These are phyloP conservation scores for Neoascia interrupta DNA, from an alignment of 2,888 invertebrate genomes.

Conservation along the genomic window DNA sequence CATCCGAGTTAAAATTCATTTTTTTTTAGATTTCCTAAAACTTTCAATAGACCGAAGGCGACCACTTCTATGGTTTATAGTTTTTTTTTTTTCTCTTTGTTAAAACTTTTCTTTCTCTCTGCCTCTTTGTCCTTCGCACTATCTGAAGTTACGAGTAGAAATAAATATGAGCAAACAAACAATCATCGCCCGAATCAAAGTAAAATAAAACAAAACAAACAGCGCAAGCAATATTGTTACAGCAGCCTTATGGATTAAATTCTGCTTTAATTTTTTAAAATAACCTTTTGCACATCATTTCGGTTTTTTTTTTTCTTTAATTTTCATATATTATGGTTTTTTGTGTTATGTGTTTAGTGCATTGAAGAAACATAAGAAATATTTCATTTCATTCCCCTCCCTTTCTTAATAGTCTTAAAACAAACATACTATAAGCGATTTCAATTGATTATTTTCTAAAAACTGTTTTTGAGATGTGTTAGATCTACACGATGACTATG, in stretches of 20 bases:
- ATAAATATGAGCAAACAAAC: background rate
- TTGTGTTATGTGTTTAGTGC: too few relatives aligned
- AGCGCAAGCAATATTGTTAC: conserved; percentile 34
- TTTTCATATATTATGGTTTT: too few relatives aligned
- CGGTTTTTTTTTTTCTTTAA: background rate
- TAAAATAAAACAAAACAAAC: background rate
- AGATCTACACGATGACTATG: too few relatives aligned
- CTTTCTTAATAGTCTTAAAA: too few relatives aligned
- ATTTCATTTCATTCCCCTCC: too few relatives aligned
- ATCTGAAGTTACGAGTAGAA: background rate
- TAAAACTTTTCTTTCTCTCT: background rate
- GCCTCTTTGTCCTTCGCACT: background rate
- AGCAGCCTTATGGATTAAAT: conserved; percentile 34
- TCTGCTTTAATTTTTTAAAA: conserved; percentile 5
- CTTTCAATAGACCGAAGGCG: conserved; percentile 39
- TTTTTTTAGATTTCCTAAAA: conserved; percentile 55
- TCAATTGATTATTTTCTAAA: too few relatives aligned
- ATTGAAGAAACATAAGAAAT: too few relatives aligned
- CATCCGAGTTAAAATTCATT: conserved; percentile 52
- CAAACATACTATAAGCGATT: too few relatives aligned
- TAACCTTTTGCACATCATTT: background rate
- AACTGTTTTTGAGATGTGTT: too few relatives aligned
- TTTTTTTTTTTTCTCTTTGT: too few relatives aligned
- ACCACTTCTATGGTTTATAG: too few relatives aligned
- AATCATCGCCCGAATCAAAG: background rate